Evolutionary conservation across 2,113 vertebrate species (phyloP).

Genomic region (Larimichthys crocea): DNA sequence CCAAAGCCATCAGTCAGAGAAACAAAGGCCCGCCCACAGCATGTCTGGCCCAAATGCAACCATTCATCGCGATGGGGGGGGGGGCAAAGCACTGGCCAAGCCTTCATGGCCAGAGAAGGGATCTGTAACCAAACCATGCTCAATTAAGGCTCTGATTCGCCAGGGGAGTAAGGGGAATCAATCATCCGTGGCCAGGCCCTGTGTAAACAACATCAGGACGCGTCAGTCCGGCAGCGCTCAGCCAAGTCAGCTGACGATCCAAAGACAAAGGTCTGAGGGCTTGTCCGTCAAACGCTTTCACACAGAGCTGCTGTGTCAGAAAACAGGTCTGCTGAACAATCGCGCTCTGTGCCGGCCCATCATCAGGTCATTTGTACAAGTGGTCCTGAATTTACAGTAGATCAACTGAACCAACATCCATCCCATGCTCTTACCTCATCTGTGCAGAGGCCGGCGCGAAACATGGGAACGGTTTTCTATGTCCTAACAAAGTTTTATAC

Average conservation of each 20-base stretch:
- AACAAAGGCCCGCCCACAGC: conserved; percentile 72
- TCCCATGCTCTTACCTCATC: conserved; percentile 4
- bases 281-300: conserved; percentile 29
- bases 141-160: conserved; percentile 58
- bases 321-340: conserved; percentile 25
- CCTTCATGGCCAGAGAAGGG: conserved; percentile 66
- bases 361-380: not conserved
- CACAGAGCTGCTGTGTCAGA: conserved; percentile 43
- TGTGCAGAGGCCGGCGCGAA: not conserved
- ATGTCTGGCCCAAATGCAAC: conserved; percentile 58
- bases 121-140: conserved; percentile 63
- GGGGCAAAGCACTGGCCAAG: conserved; percentile 51
- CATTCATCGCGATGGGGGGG: conserved; percentile 69
- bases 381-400: not conserved
- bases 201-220: conserved; percentile 53
- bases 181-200: conserved; percentile 58
- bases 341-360: not conserved
- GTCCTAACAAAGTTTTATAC: not conserved
- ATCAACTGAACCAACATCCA: not conserved
- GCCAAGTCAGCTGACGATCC: conserved; percentile 62
- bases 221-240: conserved; percentile 23
- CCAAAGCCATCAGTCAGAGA: conserved; percentile 71
- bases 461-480: conserved; percentile 8
- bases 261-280: conserved; percentile 34
- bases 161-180: conserved; percentile 66